phyloP scores from a whole-genome alignment of 2,888 invertebrate genomes.

The Portevinia maculata region DNA sequence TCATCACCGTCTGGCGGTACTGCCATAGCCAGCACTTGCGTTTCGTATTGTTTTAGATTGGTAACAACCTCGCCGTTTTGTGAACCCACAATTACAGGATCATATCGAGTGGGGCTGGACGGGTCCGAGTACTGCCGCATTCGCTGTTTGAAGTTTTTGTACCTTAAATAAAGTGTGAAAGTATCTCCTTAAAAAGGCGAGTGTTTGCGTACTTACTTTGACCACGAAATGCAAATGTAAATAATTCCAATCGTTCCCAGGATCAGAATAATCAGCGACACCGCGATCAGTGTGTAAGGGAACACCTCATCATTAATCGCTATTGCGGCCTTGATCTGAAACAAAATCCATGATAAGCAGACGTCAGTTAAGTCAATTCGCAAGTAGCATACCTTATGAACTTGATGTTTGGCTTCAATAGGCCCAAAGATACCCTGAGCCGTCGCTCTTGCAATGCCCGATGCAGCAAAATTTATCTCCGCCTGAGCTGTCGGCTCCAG shows the following conservation, averaged over 20 bases:
- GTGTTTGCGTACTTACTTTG: constrained; percentile 86
- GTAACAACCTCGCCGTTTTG: constrained; percentile 82
- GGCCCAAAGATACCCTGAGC: constrained; percentile 87
- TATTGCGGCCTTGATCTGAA: constrained; percentile 83
- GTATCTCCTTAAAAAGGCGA: neutral
- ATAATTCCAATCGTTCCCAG: constrained; percentile 94
- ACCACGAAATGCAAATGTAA: constrained; percentile 97
- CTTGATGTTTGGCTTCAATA: constrained; percentile 81
- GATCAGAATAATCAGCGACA: constrained; percentile 94
- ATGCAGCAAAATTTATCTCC: constrained; percentile 88
- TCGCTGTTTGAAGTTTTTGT: constrained; percentile 93
- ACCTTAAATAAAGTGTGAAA: constrained; percentile 84
- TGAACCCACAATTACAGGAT: constrained; percentile 85
- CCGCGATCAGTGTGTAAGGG: constrained; percentile 93
- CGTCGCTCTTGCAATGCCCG: constrained; percentile 87
- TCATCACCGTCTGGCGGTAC: constrained; percentile 93
- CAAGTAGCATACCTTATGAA: constrained; percentile 79
- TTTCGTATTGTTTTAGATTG: constrained; percentile 96
- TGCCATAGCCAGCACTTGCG: constrained; percentile 96
- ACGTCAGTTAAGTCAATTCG: neutral
- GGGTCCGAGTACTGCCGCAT: constrained; percentile 90
- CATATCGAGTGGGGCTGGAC: constrained; percentile 86
- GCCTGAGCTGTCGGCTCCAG: constrained; percentile 86
- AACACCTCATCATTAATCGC: constrained; percentile 88
- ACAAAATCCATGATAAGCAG: constrained; percentile 17